Evolutionary conservation across 2,113 vertebrate genomes (phyloP), one percentile per base, ranked within the genome.

Genomic region (Pomatostomus ruficeps): DNA sequence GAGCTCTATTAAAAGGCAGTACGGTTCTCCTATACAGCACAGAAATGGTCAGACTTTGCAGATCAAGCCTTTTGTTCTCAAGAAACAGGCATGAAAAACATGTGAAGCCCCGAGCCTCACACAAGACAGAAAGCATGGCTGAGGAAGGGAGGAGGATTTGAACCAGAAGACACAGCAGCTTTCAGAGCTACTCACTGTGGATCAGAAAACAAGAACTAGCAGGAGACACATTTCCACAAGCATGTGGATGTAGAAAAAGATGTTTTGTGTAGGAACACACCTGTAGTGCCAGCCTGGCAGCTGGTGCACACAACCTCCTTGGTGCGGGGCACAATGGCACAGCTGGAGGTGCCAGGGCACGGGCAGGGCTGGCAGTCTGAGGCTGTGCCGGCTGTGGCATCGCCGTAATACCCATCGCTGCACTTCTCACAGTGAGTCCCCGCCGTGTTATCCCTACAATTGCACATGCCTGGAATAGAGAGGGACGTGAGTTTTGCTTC

Each of bases 231-330:
- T 4, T 75, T 66, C 58, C n/a, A 57, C 25, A 76, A 51, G 31
- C 24, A 36, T 0, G 0, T 2, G 10, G 22, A 29, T 25, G 16
- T 7, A 70, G 15, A 29, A 43, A 8, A 24, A 26, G 14, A 36
- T 36, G 31, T 38, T 77, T 15, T 2, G 3, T 14, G 19, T 5
- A 71, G 8, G 16, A 81, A 76, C 97, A 82, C 88, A 99, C 99
- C 99, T 85, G 99, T 99, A 77, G 99, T 99, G 40, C 99, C 99
- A 6, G 97, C 29, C 1, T 99, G 99, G 77, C 99, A 99, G 97
- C 98, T 99, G 95, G 99, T 99, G 94, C 99, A 99, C 58, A 99
- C 99, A 80, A 99, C 99, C 97, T 99, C 99, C 94, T 96, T 98
- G 4, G 98, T 99, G 88, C 97, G 98, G 29, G 98, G 99, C 31